phyloP scores from a whole-genome alignment of 2,888 invertebrate species.

The Therioaphis trifolii region DNA sequence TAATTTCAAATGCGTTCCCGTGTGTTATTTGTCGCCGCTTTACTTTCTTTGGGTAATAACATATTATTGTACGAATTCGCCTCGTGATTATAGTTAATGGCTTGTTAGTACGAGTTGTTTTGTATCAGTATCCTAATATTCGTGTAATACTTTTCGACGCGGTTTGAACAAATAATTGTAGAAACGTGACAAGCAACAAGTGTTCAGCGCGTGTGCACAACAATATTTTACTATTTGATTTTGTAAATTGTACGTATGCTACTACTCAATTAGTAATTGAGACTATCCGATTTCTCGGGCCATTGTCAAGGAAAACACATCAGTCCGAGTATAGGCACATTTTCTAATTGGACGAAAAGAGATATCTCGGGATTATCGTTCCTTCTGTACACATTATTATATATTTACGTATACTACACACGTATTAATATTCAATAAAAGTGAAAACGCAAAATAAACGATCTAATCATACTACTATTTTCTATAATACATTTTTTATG shows the following conservation, averaged over 20 bases:
- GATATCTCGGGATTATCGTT: conserved; percentile 22
- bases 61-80: not conserved
- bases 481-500: not conserved
- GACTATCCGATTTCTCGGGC: conserved; percentile 43
- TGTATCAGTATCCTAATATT: not conserved
- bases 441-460: conserved; percentile 26
- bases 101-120: conserved; percentile 6
- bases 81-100: conserved; percentile 19
- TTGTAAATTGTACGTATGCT: conserved; percentile 33
- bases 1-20: not conserved
- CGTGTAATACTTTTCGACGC: conserved; percentile 19
- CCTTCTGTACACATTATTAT: not conserved
- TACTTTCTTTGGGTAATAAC: not conserved
- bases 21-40: not conserved
- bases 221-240: conserved; percentile 37
- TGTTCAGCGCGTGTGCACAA: not conserved
- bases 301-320: conserved; percentile 38
- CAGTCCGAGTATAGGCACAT: not conserved
- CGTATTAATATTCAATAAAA: conserved; percentile 32
- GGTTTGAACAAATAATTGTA: conserved; percentile 52
- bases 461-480: not conserved
- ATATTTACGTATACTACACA: not conserved
- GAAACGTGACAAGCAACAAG: conserved; percentile 44
- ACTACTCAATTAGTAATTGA: conserved; percentile 45
- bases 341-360: conserved; percentile 44